Base-by-base conservation (phyloP, 92 coral and sea anemone genomes). In the Phenganax subtilis region DNA sequence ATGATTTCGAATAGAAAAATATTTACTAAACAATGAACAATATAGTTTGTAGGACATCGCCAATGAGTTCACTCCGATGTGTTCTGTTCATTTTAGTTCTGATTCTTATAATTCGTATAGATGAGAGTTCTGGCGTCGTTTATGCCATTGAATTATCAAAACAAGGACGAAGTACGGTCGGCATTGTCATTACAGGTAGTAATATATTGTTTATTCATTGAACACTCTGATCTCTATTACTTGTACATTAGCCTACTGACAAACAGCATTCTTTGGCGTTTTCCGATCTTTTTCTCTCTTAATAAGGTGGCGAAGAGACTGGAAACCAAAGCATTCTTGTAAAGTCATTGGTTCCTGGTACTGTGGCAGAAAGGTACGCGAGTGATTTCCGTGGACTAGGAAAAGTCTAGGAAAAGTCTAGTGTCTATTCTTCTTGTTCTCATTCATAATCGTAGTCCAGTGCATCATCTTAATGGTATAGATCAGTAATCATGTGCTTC, bases 181-280 rank as follows among this genome's bases (percentile, higher is more conserved):
- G 83, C 69, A 79, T 79, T 79, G 83, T 79, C 44, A 54, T 79
- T 14, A 64, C 83, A 79, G 83, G 83, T 79, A 64, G 29, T 73
- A 5, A 54, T 71, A 51, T 10, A 10, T 31, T 20, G 5, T 37
- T 31, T 20, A 71, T 31, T 47, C 7, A 37, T 47, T 71, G 76
- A 30, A n/a, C 7, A 3, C 16, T 14, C 7, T 59, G 65, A 37
- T 37, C 5, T 37, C 47, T 64, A 20, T 7, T 64, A 25, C 44
- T 64, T 64, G 37, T 11, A 64, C 37, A 64, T 17, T 64, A 17
- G 16, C 20, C 30, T 7, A 6, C 7, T 14, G 20, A 59, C 0
- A 17, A 0, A 17, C 0, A 25, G 12, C 65, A 3, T 6, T 25
- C 65, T 14, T 6, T 14, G 20, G 65, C 17, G 16, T 59, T 52